Evolutionary conservation across 2,113 vertebrate species (phyloP).

Genomic region (Callipepla californica): DNA sequence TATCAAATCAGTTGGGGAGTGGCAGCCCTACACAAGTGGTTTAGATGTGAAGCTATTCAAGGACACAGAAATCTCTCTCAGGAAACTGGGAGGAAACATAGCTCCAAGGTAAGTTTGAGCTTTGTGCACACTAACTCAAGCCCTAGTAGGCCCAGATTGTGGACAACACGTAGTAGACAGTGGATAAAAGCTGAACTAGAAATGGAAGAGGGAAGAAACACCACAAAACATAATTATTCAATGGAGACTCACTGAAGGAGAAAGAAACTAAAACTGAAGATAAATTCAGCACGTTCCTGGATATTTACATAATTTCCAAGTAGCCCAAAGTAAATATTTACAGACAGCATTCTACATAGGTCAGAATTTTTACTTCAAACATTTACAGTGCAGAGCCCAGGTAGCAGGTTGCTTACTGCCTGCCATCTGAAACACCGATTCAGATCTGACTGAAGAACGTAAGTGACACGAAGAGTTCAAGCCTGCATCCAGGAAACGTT

Average conservation of each 20-base stretch:
- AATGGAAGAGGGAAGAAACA: not conserved
- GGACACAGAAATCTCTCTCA: not conserved
- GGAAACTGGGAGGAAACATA: not conserved
- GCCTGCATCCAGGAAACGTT: constrained; percentile 55
- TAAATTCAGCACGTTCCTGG: not conserved
- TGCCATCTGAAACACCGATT: not conserved
- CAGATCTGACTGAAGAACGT: constrained; percentile 38
- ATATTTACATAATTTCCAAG: constrained; percentile 55
- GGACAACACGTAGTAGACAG: not conserved
- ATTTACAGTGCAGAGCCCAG: not conserved
- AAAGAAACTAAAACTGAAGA: not conserved
- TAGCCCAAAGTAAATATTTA: constrained; percentile 46
- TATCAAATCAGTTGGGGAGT: not conserved
- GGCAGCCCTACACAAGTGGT: not conserved
- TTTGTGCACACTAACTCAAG: not conserved
- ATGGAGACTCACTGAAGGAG: not conserved
- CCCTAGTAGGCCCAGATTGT: not conserved
- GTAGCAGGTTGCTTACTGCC: not conserved
- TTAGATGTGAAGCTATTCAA: not conserved
- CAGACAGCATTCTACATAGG: not conserved
- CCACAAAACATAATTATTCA: not conserved
- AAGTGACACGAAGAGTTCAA: constrained; percentile 24
- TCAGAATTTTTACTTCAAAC: constrained; percentile 16
- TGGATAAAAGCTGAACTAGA: not conserved
- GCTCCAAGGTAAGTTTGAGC: constrained; percentile 4